Conservation (phyloP, 2,888 invertebrate species). For the Chorisops tibialis region DNA sequence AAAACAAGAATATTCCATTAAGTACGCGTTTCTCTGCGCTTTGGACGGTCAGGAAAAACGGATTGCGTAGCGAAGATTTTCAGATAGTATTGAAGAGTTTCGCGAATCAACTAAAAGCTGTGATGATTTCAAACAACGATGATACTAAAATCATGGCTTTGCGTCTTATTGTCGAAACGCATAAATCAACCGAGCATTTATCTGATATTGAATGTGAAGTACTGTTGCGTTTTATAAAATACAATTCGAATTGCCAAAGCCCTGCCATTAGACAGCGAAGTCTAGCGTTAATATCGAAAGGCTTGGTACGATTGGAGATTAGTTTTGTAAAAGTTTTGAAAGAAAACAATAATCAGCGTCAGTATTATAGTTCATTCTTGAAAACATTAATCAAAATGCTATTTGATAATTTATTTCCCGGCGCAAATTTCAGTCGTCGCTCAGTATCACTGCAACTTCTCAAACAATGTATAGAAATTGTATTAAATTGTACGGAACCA, state of each 20-base stretch:
- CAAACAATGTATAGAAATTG: slow-evolving; percentile 44
- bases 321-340: slow-evolving; percentile 45
- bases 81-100: slow-evolving; percentile 54
- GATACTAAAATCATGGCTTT: slow-evolving; percentile 68
- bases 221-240: slow-evolving; percentile 60
- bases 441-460: slow-evolving; percentile 59
- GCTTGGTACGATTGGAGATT: slow-evolving; percentile 55
- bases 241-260: slow-evolving; percentile 67
- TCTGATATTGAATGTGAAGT: slow-evolving; percentile 60
- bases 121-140: slow-evolving; percentile 53
- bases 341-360: slow-evolving; percentile 18
- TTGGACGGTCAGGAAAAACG: slow-evolving; percentile 52
- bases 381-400: slow-evolving; percentile 54
- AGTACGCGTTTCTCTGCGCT: slow-evolving; percentile 49
- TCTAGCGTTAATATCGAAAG: slow-evolving; percentile 67
- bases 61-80: slow-evolving; percentile 40
- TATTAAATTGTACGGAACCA: slow-evolving; percentile 48
- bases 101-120: slow-evolving; percentile 52
- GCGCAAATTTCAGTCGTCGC: slow-evolving; percentile 63
- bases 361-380: slow-evolving; percentile 53
- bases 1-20: slow-evolving; percentile 37
- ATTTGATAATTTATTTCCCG: slow-evolving; percentile 58
- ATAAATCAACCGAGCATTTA: slow-evolving; percentile 68
- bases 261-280: slow-evolving; percentile 68
- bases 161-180: slow-evolving; percentile 68